Evolutionary conservation across 2,888 invertebrate species (phyloP).

Genomic region (Chromoteleia sp.): DNA sequence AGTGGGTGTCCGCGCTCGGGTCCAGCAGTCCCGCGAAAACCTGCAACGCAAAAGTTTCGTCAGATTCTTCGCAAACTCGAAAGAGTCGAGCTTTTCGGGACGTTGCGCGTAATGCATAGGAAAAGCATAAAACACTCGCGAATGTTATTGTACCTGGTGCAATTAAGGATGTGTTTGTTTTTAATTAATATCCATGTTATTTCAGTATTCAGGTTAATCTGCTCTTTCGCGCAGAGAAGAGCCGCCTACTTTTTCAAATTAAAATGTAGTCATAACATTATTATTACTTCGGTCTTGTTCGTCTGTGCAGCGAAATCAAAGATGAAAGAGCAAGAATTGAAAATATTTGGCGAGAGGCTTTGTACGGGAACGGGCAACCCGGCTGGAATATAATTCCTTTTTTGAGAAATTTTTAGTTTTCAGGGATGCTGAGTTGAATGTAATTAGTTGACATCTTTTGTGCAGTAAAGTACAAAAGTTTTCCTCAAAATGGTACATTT

Average conservation of each 20-base stretch:
- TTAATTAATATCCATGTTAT: constrained; percentile 52
- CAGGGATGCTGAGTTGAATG: too few relatives aligned
- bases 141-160: constrained; percentile 5
- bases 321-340: constrained; percentile 34
- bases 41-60: constrained; percentile 66
- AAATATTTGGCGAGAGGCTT: constrained; percentile 26
- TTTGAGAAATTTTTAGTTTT: too few relatives aligned
- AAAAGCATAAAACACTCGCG: background rate
- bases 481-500: too few relatives aligned
- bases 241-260: constrained; percentile 43
- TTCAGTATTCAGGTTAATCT: constrained; percentile 38
- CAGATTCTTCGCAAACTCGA: too few relatives aligned
- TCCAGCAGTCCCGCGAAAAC: constrained; percentile 91
- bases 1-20: constrained; percentile 86
- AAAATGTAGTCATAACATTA: constrained; percentile 37
- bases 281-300: constrained; percentile 31
- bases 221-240: constrained; percentile 16
- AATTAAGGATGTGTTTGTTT: constrained; percentile 37
- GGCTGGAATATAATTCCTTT: background rate
- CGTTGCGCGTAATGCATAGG: background rate
- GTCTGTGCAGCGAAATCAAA: constrained; percentile 16
- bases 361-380: background rate
- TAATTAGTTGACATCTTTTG: too few relatives aligned
- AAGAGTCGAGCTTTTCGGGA: too few relatives aligned
- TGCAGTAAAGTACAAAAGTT: too few relatives aligned